These are phyloP conservation scores for Drosophila oshimai DNA, from an alignment of 1,140 invertebrate species.

Conservation along the genomic window DNA sequence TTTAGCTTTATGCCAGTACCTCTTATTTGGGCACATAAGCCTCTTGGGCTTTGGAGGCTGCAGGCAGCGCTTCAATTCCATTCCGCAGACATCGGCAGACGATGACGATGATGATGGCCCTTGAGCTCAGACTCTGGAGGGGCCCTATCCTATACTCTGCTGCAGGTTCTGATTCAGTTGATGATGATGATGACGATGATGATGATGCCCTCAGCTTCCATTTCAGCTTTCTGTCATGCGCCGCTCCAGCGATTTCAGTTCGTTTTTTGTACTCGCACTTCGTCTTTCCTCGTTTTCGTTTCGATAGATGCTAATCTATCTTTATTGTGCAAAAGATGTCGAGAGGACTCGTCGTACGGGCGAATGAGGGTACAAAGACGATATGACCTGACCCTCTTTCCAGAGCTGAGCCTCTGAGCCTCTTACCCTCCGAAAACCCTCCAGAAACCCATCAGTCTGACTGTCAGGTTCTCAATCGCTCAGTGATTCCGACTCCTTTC, in stretches of 20 bases:
- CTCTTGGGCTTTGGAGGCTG: constrained; percentile 57
- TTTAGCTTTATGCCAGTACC: constrained; percentile 14
- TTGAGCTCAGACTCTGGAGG: constrained; percentile 60
- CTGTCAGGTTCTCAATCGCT: constrained; percentile 2
- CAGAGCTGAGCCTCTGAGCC: not conserved
- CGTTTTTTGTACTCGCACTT: constrained; percentile 21
- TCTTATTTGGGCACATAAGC: constrained; percentile 68
- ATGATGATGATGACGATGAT: not conserved
- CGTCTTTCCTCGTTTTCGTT: constrained; percentile 44
- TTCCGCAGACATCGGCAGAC: constrained; percentile 53
- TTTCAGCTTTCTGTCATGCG: constrained; percentile 64
- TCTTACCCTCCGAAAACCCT: not conserved
- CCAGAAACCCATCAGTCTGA: not conserved
- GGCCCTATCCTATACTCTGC: constrained; percentile 15
- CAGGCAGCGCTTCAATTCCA: constrained; percentile 45
- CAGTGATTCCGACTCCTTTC: constrained; percentile 29
- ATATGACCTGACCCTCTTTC: constrained; percentile 11
- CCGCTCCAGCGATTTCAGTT: constrained; percentile 37
- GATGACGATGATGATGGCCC: constrained; percentile 71
- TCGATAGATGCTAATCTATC: constrained; percentile 76
- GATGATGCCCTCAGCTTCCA: constrained; percentile 19
- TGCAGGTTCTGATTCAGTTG: constrained; percentile 2
- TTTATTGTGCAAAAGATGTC: constrained; percentile 73
- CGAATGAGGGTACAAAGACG: constrained; percentile 42
- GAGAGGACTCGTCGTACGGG: constrained; percentile 61